Evolutionary conservation across 2,888 invertebrate species (phyloP).

Genomic region (Scrobipalpa costella): DNA sequence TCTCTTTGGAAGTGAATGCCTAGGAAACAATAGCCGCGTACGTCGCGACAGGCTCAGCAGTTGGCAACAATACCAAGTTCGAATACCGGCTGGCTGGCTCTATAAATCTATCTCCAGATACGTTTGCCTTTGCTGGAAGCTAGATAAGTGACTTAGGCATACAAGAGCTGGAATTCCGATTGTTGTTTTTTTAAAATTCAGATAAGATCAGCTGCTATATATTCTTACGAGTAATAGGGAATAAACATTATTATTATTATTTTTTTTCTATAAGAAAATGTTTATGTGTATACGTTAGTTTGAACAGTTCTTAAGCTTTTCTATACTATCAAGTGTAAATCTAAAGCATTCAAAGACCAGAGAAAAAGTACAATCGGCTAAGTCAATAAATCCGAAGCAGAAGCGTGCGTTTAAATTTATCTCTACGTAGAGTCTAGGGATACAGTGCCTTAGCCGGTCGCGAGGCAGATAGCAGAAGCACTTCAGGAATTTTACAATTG

Average conservation of each 20-base stretch:
- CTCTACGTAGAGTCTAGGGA: background rate
- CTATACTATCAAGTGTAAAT: too few species aligned
- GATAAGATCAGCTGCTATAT: too few species aligned
- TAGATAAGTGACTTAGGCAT: background rate
- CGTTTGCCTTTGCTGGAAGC: background rate
- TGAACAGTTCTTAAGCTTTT: too few species aligned
- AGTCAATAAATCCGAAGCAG: background rate
- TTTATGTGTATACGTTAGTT: too few species aligned
- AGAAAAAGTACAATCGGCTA: background rate
- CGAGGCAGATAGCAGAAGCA: background rate
- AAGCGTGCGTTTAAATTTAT: background rate
- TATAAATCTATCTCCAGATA: constrained; percentile 1
- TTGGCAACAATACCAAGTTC: background rate
- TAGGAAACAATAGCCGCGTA: constrained; percentile 10
- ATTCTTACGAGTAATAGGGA: too few species aligned
- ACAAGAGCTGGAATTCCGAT: too few species aligned
- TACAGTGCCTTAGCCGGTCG: background rate
- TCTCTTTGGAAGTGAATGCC: background rate
- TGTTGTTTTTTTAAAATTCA: too few species aligned
- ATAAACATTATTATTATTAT: too few species aligned
- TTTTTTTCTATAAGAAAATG: too few species aligned
- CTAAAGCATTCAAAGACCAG: too few species aligned
- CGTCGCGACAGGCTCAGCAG: constrained; percentile 6
- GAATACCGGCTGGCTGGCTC: background rate
- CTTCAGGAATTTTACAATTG: background rate